A percentile compares a stretch with the other conserved stretches of the same genome.
phyloP scores from a whole-genome alignment of 1,140 invertebrate genomes.

The Cardiocondyla obscurior region DNA sequence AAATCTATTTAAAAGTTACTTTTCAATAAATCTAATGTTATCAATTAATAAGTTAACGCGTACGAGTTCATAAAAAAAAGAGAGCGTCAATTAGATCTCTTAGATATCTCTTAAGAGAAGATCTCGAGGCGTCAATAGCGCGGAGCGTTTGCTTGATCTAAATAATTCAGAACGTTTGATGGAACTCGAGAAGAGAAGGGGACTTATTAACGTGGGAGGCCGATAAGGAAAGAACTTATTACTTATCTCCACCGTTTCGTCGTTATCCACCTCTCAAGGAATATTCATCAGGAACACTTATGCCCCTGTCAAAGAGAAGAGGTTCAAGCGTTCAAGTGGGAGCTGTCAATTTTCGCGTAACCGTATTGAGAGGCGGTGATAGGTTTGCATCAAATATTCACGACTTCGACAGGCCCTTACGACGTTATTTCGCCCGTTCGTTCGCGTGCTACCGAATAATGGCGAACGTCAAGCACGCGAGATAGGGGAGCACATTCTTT shows the following conservation, averaged over 20 bases:
- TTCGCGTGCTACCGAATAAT: conserved; percentile 69
- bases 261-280: conserved; percentile 36
- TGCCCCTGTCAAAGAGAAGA: conserved; percentile 29
- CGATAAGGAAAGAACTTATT: conserved; percentile 83
- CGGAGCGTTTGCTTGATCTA: conserved; percentile 61
- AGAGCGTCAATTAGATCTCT: background rate
- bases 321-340: conserved; percentile 19
- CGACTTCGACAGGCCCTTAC: conserved; percentile 58
- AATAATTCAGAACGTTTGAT: conserved; percentile 81
- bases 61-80: background rate
- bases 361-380: conserved; percentile 80
- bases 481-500: conserved; percentile 63
- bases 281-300: conserved; percentile 65
- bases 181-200: conserved; percentile 65
- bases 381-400: conserved; percentile 80
- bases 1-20: background rate
- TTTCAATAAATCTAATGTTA: background rate
- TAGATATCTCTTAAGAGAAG: background rate
- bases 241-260: conserved; percentile 76
- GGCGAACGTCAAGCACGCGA: conserved; percentile 25
- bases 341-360: conserved; percentile 71
- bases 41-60: background rate
- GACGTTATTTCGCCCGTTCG: conserved; percentile 64
- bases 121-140: conserved; percentile 20
- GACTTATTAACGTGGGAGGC: conserved; percentile 81